Conservation (phyloP, 1,140 invertebrate species). For the Drosophila kanapiae region DNA sequence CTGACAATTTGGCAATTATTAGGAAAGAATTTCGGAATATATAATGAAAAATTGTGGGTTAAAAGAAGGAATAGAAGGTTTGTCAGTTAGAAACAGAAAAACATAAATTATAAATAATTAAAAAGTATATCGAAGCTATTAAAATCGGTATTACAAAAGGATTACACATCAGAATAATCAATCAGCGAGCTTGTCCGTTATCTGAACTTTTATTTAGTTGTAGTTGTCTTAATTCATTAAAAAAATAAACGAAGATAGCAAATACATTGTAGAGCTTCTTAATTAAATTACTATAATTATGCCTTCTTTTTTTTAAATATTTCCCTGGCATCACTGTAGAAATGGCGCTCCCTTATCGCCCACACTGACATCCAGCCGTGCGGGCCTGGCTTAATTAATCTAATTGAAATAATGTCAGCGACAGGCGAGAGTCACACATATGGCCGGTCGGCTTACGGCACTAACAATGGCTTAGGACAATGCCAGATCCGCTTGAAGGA, state of each 20-base stretch:
- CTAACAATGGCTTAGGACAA: slow-evolving; percentile 51
- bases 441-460: slow-evolving; percentile 10
- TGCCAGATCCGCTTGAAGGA: slow-evolving; percentile 21
- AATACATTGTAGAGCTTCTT: too few species aligned
- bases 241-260: too few species aligned
- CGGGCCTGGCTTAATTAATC: slow-evolving; percentile 50
- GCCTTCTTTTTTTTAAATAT: slow-evolving; percentile 10
- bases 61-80: not conserved
- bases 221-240: too few species aligned
- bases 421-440: slow-evolving; percentile 39
- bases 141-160: not conserved
- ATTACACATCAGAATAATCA: not conserved
- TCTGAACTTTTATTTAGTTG: too few species aligned
- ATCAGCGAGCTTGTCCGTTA: too few species aligned
- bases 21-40: not conserved
- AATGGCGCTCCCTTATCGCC: not conserved
- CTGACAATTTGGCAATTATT: slow-evolving; percentile 6
- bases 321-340: slow-evolving; percentile 1
- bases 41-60: not conserved
- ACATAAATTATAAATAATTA: too few species aligned
- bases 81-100: not conserved
- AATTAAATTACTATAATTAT: not conserved
- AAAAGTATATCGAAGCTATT: not conserved
- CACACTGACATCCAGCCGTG: slow-evolving; percentile 4
- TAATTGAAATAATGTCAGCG: slow-evolving; percentile 52